These are phyloP conservation scores for Papilio dardanus DNA, from an alignment of 1,140 invertebrate species.

Conservation along the genomic window DNA sequence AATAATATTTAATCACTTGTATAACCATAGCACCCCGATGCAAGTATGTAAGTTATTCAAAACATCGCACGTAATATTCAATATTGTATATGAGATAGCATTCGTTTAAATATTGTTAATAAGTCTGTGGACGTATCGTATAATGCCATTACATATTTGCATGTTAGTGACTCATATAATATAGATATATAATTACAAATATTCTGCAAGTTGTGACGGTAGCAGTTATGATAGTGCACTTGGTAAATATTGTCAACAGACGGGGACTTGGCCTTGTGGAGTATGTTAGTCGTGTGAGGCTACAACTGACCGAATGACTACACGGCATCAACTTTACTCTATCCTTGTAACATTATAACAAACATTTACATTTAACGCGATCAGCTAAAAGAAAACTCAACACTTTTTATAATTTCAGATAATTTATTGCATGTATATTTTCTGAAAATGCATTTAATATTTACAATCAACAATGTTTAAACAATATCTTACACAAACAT, in stretches of 20 bases:
- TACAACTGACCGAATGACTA: conserved; percentile 74
- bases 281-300: conserved; percentile 80
- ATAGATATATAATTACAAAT: conserved; percentile 82
- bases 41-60: conserved; percentile 81
- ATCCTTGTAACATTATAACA: conserved; percentile 38
- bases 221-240: conserved; percentile 80
- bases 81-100: conserved; percentile 70
- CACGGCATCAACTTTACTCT: conserved; percentile 80
- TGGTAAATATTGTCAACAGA: conserved; percentile 76
- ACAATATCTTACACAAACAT: conserved; percentile 78
- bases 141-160: conserved; percentile 81
- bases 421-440: conserved; percentile 80
- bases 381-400: conserved; percentile 70
- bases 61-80: conserved; percentile 66
- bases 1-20: conserved; percentile 79
- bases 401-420: conserved; percentile 75
- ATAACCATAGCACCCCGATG: conserved; percentile 82
- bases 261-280: conserved; percentile 83
- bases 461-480: conserved; percentile 78
- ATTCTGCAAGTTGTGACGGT: conserved; percentile 77
- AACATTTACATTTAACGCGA: conserved; percentile 49
- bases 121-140: conserved; percentile 64
- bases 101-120: conserved; percentile 78
- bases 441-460: conserved; percentile 80
- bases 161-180: conserved; percentile 83